Base-by-base conservation (phyloP, 2,888 invertebrate genomes). In the Caenorhabditis sinica region DNA sequence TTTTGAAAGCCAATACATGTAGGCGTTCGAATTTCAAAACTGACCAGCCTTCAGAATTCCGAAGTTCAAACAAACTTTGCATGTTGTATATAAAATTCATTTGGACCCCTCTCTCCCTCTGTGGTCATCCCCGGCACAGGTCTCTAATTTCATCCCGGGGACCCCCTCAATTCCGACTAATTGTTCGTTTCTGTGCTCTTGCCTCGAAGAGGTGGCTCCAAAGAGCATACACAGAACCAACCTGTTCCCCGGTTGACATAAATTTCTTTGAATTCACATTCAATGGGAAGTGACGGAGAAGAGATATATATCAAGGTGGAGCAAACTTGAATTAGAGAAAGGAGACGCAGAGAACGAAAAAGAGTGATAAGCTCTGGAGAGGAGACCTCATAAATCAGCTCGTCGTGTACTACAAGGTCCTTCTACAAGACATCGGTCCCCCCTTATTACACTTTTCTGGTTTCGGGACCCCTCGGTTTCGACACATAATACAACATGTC, bases 361-460 rank as follows among this genome's bases (percentile, higher is more conserved):
- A 9, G 9, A 9, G 6, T 40, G 40, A 40, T 40, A 66, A 45
- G 23, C 15, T 65, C 51, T n/a, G n/a, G 49, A 53, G 66, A 56
- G n/a, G 49, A 58, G 23, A 28, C 40, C 43, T 75, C 82, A 75
- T 82, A 82, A 82, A 82, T 82, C 82, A 82, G 82, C 20, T 8
- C 69, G 17, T 69, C 75, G 82, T 75, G 82, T 82, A 82, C 75
- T 82, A 82, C 82, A 76, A 65, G 58, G 66, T n/a, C n/a, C n/a
- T n/a, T n/a, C n/a, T n/a, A n/a, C n/a, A n/a, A n/a, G n/a, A n/a
- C n/a, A n/a, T n/a, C n/a, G n/a, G 36, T 60, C 58, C 49, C 63
- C 49, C 13, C 33, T 30, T 51, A 40, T 69, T 69, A 69, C 69
- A 69, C 69, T 36, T 8, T 25, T 6, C 4, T n/a, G 33, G 11